Base-by-base conservation (phyloP, 1,140 invertebrate genomes). In the Arctopsyche grandis region DNA sequence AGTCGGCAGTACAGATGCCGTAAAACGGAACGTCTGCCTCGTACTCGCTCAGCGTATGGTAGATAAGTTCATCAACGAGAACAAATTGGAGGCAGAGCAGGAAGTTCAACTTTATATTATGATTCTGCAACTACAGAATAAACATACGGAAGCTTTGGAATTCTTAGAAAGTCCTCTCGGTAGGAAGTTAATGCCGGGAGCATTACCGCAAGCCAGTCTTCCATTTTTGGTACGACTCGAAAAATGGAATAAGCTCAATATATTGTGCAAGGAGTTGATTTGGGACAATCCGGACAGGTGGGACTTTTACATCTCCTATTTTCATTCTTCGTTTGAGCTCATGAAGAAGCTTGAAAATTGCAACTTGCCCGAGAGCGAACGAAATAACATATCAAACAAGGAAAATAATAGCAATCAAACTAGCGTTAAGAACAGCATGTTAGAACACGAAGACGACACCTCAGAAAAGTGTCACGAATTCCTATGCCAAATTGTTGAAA, bases 31-130 rank as follows among this genome's bases (percentile, higher is more conserved):
- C 77, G 91, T 97, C 74, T 91, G 93, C 26, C 89, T 98, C 46
- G 92, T 94, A 14, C 88, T 99, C 69, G 97, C 97, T n/a, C 95
- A 94, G 84, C 88, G 93, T 84, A 94, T 94, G 93, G 92, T 94
- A 73, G 91, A 95, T 83, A 99, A 98, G 86, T 93, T 97, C 85
- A 93, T 97, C 66, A 91, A 93, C 19, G 96, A 98, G 82, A 93
- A 93, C 77, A 97, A 96, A 89, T 91, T 98, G 82, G 95, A 98
- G 86, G 95, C 95, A 0, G 97, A 98, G 85, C 96, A 97, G 87
- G 97, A 99, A 88, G 93, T 97, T 0, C 92, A 96, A 70, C 88
- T 98, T 19, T 98, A 98, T 87, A 88, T 98, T 44, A 95, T 97
- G 89, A 95, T 99, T 77, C 87, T 99, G 56, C 94, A 97, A 84